These are phyloP conservation scores for Leucophenga maculata DNA, from an alignment of 2,888 invertebrate species.

Conservation along the genomic window DNA sequence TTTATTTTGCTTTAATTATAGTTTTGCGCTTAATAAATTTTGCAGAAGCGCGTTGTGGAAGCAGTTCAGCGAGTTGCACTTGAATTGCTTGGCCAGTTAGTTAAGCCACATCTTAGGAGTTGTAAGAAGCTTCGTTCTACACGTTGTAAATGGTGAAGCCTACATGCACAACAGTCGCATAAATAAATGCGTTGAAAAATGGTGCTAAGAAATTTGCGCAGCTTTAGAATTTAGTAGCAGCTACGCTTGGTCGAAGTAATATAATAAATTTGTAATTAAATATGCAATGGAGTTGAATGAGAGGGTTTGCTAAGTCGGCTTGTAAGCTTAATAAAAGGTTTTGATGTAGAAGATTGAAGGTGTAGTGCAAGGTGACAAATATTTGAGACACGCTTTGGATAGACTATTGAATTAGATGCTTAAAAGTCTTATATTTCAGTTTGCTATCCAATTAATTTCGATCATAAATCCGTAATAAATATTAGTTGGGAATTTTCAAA, in stretches of 20 bases:
- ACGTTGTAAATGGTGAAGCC: conserved; percentile 40
- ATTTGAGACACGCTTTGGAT: no score
- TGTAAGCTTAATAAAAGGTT: no score
- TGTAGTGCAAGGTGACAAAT: background rate
- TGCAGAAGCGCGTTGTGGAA: conserved; percentile 24
- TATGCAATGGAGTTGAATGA: background rate
- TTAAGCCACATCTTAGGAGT: background rate
- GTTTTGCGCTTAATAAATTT: conserved; percentile 67
- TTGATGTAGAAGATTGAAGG: background rate
- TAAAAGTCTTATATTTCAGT: no score
- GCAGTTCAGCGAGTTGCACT: background rate
- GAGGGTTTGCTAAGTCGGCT: background rate
- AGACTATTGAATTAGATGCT: no score
- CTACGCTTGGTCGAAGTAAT: background rate
- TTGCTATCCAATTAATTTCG: no score
- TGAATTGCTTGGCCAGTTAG: no score
- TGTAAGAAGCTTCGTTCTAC: background rate
- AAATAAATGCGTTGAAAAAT: conserved; percentile 42
- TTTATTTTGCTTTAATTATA: conserved; percentile 65
- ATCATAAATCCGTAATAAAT: no score
- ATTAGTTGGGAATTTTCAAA: no score
- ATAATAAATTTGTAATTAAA: conserved; percentile 18
- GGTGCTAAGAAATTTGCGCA: conserved; percentile 13
- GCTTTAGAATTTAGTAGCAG: background rate
- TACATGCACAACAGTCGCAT: conserved; percentile 40